Evolutionary conservation across 2,797 vertebrate species (phyloP).

Genomic region (Danio aesculapii): DNA sequence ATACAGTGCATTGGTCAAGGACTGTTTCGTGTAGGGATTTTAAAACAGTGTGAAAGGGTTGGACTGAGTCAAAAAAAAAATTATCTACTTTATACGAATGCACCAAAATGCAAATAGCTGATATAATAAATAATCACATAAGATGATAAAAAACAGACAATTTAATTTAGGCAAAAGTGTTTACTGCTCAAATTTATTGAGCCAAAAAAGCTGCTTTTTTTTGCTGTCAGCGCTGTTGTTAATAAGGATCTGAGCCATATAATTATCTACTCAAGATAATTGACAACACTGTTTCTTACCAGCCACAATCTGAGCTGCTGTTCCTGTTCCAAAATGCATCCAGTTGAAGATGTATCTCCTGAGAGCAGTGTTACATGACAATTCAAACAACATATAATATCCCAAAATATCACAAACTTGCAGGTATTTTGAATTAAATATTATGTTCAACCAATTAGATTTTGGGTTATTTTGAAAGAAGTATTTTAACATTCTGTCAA

Average conservation of each 20-base stretch:
- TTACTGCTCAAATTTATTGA: neutral
- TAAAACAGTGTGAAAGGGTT: too few relatives aligned
- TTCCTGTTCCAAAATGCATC: constrained; percentile 84
- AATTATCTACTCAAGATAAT: neutral
- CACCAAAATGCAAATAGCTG: neutral
- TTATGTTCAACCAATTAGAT: too few relatives aligned
- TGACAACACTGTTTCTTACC: constrained; percentile 74
- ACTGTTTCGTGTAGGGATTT: too few relatives aligned
- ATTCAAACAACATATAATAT: neutral
- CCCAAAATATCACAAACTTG: neutral
- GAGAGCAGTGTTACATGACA: constrained; percentile 25
- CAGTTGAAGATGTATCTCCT: constrained; percentile 88
- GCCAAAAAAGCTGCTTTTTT: neutral
- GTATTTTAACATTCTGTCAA: too few relatives aligned
- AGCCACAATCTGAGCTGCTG: constrained; percentile 82
- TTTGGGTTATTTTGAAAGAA: too few relatives aligned
- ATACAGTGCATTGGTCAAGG: too few relatives aligned
- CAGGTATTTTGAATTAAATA: neutral
- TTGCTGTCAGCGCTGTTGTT: neutral
- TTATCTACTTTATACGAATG: too few relatives aligned
- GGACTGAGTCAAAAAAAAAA: too few relatives aligned
- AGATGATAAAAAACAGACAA: neutral
- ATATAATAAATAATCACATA: too few relatives aligned
- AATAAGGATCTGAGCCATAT: neutral
- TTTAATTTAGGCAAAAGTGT: neutral